Percentiles rank a stretch among this genome's conserved stretches.
Evolutionary conservation across 2,797 vertebrate species (phyloP).

Genomic region (Pipistrellus pygmaeus): DNA sequence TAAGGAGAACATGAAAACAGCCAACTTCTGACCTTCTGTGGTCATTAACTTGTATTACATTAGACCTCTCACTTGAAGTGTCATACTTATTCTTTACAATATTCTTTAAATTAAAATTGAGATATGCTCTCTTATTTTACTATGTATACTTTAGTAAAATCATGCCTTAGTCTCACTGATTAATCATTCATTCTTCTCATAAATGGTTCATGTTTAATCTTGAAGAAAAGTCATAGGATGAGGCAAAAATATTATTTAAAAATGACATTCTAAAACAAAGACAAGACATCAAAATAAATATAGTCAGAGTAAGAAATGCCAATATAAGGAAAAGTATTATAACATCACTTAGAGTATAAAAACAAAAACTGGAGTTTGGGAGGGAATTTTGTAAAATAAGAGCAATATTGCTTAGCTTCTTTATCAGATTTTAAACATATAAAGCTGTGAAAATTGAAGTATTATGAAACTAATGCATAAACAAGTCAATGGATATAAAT

Average conservation of each 20-base stretch:
- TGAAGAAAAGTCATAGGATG: not conserved
- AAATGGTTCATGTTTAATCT: not conserved
- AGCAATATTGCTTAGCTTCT: not conserved
- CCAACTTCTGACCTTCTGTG: not conserved
- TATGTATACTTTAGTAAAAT: not conserved
- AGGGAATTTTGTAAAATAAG: not conserved
- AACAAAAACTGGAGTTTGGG: not conserved
- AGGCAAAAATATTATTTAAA: not conserved
- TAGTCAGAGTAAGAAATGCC: not conserved
- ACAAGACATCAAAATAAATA: not conserved
- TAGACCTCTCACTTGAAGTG: not conserved
- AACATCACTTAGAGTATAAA: not conserved
- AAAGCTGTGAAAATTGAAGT: not conserved
- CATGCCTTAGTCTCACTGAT: not conserved
- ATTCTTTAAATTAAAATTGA: not conserved
- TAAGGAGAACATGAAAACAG: not conserved
- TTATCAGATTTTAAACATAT: conserved; percentile 9
- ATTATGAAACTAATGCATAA: not conserved
- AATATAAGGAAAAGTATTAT: not conserved
- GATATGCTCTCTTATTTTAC: not conserved
- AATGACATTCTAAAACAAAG: not conserved
- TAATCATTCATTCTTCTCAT: not conserved
- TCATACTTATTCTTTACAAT: not conserved
- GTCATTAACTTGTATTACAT: not conserved
- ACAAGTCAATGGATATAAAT: not conserved